Evolutionary conservation across 2,888 invertebrate genomes (phyloP).

Genomic region (Zele albiditarsus): DNA sequence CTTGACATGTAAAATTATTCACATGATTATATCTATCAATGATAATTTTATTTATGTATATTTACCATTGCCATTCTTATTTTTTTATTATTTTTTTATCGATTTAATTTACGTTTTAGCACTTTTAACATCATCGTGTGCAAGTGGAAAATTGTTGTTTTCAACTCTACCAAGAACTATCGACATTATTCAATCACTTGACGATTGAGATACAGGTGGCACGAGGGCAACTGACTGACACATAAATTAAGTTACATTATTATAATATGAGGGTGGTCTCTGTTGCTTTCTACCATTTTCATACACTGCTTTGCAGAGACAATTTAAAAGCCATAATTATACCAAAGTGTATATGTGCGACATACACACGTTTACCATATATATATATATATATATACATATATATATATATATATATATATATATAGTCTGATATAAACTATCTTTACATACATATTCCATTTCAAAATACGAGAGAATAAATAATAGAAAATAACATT

Average conservation of each 20-base stretch:
- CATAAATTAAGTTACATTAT: slow-evolving; percentile 62
- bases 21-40: background rate
- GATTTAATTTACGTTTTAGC: background rate
- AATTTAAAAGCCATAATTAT: slow-evolving; percentile 9
- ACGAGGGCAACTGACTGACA: slow-evolving; percentile 54
- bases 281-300: background rate
- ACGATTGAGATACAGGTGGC: slow-evolving; percentile 53
- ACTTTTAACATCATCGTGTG: background rate
- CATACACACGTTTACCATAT: background rate
- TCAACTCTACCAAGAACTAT: slow-evolving; percentile 8
- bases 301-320: background rate
- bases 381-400: slow-evolving; percentile 31
- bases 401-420: slow-evolving; percentile 18
- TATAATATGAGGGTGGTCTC: slow-evolving; percentile 61
- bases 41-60: background rate
- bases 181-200: slow-evolving; percentile 23
- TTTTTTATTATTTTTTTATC: background rate
- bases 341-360: background rate
- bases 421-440: slow-evolving; percentile 11
- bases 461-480: background rate
- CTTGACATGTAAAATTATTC: background rate
- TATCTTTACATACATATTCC: background rate
- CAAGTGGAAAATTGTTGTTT: slow-evolving; percentile 2
- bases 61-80: background rate
- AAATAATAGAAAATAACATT: background rate